Evolutionary conservation across 2,888 invertebrate species (phyloP), one percentile per base, ranked within the genome.

Genomic region (Antheraea assamensis): DNA sequence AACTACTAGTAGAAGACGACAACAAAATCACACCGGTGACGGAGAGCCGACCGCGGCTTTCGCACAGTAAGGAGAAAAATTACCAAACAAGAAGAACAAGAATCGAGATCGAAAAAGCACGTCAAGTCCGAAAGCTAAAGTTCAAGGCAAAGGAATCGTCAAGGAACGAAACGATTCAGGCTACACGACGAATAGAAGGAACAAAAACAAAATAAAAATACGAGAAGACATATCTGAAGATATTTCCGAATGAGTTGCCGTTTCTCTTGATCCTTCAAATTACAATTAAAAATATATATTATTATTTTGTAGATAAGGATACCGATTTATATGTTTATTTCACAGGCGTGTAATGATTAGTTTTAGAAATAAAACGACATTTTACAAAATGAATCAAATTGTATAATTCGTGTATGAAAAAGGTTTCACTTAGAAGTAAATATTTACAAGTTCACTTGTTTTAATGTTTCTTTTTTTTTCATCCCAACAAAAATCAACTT

Each of bases 211-310:
- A 78, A 88, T 93, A 47, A 93, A 92, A 82, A 75, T 89, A 27
- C 85, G 85, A 68, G 93, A 93, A 72, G 93, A 94, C 66, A 78
- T 91, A 15, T 94, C 94, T 0, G 92, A 93, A 0, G 92, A 94
- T 73, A 74, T 88, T 17, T 94, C 94, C 0, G 92, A 93, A 74
- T 92, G 68, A 83, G 66, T 42, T 24, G 4, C 27, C 35, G 47
- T 80, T 78, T 31, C 21, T 31, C 55, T 77, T 79, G 74, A 76
- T 78, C 78, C 19, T 71, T 71, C 3, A 52, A 52, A 84, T 84
- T 55, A 74, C n/a, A n/a, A n/a, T n/a, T n/a, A n/a, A n/a, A n/a
- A n/a, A n/a, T n/a, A n/a, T n/a, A n/a, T n/a, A n/a, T n/a, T 21
- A 24, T 58, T 58, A 58, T 24, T 58, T 58, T 10, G 10, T 24